Base-by-base conservation (phyloP, 1,140 invertebrate genomes). In the Myzus persicae region DNA sequence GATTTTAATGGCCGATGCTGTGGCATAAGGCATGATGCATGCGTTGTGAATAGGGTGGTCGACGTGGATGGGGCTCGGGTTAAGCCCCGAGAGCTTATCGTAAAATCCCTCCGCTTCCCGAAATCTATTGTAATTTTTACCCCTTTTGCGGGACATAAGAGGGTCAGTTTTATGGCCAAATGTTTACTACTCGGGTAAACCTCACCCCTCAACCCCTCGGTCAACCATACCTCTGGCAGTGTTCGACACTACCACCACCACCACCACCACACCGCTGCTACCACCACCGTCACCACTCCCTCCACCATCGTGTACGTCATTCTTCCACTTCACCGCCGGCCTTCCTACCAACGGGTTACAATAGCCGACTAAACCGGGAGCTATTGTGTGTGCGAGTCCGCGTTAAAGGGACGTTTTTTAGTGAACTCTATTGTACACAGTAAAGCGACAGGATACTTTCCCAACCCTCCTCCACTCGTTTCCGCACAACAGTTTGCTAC, bases 121-220 rank as follows among this genome's bases (percentile, higher is more conserved):
- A 93, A 93, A 93, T 93, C 91, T 82, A 93, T 93, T 93, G 91
- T 93, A 93, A 93, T 93, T 93, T 93, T 93, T 93, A 93, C 91
- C 91, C 91, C 91, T 93, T 93, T 93, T 93, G 91, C 46, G 91
- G 91, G 91, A 93, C 91, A 93, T 93, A 93, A 93, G 91, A 93
- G 91, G 91, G 91, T 93, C 91, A 93, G 91, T 93, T 93, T 93
- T 93, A 93, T 93, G 91, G 91, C 91, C 91, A 93, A 93, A 93
- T 93, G 91, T 93, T 93, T 93, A 93, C 91, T 93, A 93, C 91
- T 93, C 91, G 91, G 91, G 91, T 93, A 93, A 93, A 93, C 91
- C 91, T 93, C 91, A 93, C 91, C 91, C 91, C 54, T 93, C 91
- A 42, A 46, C 67, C 91, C 91, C 81, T 82, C 46, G 76, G 91